Conservation (phyloP, 2,888 invertebrate species). For the Miltochrista miniata region DNA sequence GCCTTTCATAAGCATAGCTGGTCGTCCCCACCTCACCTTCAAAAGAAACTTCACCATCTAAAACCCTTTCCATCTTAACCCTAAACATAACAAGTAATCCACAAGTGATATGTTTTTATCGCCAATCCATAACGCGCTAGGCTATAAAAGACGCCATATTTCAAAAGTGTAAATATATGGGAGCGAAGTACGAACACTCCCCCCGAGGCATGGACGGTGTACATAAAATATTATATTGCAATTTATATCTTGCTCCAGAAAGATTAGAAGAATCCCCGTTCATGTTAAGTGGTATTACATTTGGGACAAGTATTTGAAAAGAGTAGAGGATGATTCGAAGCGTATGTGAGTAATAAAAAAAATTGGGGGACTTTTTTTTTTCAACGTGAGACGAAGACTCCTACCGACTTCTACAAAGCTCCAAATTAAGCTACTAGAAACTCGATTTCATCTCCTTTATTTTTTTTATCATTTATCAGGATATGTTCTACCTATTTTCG, state of each 20-base stretch:
- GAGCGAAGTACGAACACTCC: slow-evolving; percentile 42
- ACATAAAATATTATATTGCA: slow-evolving; percentile 69
- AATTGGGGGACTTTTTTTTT: no score
- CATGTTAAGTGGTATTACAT: slow-evolving; percentile 40
- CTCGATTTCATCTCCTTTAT: no score
- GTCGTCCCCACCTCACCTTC: no score
- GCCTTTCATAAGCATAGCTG: no score
- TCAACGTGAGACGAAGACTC: no score
- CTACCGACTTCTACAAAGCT: no score
- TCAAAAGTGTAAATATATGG: slow-evolving; percentile 76
- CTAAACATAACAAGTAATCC: slow-evolving; percentile 20
- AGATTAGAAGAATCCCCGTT: slow-evolving; percentile 47
- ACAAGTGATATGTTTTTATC: slow-evolving; percentile 61
- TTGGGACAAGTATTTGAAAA: not conserved
- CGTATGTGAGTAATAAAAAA: no score
- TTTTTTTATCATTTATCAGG: no score
- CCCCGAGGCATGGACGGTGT: slow-evolving; percentile 40
- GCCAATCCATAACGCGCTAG: slow-evolving; percentile 73
- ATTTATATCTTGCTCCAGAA: slow-evolving; percentile 54
- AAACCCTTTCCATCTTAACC: no score
- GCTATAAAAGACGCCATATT: slow-evolving; percentile 68
- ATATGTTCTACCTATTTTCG: no score
- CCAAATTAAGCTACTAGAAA: no score
- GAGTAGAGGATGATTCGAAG: not conserved
- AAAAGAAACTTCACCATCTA: no score